These are phyloP conservation scores for Bothrops jararaca DNA, from an alignment of 2,113 vertebrate species.

Conservation along the genomic window DNA sequence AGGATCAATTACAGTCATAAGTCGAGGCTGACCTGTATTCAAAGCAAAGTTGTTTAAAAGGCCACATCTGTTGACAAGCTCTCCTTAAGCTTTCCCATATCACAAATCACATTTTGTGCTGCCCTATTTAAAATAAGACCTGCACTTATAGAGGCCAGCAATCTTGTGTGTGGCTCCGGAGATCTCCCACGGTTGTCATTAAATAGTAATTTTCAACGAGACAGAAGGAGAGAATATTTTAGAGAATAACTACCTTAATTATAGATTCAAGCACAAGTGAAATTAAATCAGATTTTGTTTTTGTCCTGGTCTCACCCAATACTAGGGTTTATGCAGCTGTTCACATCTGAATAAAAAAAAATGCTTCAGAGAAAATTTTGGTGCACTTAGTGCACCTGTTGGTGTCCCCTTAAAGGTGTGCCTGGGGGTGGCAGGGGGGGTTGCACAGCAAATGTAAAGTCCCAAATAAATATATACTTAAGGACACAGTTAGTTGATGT, in stretches of 20 bases:
- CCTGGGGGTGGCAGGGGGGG: background rate
- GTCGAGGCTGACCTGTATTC: background rate
- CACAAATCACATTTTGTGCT: background rate
- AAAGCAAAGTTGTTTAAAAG: background rate
- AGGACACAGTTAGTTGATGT: background rate
- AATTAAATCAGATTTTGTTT: background rate
- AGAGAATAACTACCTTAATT: background rate
- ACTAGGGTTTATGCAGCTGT: background rate
- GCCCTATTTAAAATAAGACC: background rate
- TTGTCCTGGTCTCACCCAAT: background rate
- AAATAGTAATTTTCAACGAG: background rate
- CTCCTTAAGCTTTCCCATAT: background rate
- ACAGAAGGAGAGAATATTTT: background rate
- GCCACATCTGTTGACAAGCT: background rate
- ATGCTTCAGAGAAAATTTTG: background rate
- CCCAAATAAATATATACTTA: background rate
- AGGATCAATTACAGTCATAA: background rate
- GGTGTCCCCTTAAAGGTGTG: background rate
- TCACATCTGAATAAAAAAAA: background rate
- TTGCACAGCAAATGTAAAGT: background rate
- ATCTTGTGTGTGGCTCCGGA: background rate
- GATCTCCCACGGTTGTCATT: background rate
- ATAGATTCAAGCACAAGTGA: background rate
- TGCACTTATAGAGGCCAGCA: background rate
- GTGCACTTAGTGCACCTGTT: background rate